Percentiles rank a stretch among this genome's conserved stretches.
phyloP scores from a whole-genome alignment of 2,113 vertebrate species.

The Oncorhynchus nerka region DNA sequence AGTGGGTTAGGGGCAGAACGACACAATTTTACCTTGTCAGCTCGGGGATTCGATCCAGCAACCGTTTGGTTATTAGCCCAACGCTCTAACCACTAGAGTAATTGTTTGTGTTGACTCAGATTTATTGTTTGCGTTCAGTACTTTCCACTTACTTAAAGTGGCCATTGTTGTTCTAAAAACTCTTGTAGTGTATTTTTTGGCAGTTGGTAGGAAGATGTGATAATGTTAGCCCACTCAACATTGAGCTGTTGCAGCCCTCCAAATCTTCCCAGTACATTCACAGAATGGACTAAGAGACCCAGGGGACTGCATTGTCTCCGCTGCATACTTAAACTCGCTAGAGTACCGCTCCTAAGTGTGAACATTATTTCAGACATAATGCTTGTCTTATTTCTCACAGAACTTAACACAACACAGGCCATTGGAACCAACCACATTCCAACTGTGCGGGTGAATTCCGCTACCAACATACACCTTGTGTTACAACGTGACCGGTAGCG shows the following conservation, averaged over 20 bases:
- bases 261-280: not conserved
- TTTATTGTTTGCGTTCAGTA: not conserved
- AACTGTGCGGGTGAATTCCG: not conserved
- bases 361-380: constrained; percentile 18
- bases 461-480: not conserved
- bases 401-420: not conserved
- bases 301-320: not conserved
- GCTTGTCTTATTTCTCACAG: constrained; percentile 5
- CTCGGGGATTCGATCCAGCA: no score
- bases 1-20: no score
- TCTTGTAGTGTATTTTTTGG: not conserved
- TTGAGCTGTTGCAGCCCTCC: not conserved
- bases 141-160: not conserved
- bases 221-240: not conserved
- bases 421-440: not conserved
- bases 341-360: not conserved
- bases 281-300: not conserved
- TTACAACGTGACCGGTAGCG: no score
- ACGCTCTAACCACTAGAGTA: no score
- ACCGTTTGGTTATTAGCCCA: no score
- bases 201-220: not conserved
- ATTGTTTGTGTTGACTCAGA: not conserved
- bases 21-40: no score
- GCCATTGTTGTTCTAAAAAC: not conserved
- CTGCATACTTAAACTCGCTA: not conserved